These are phyloP conservation scores for Amazonetta brasiliensis DNA, from an alignment of 2,797 vertebrate species.

Conservation along the genomic window DNA sequence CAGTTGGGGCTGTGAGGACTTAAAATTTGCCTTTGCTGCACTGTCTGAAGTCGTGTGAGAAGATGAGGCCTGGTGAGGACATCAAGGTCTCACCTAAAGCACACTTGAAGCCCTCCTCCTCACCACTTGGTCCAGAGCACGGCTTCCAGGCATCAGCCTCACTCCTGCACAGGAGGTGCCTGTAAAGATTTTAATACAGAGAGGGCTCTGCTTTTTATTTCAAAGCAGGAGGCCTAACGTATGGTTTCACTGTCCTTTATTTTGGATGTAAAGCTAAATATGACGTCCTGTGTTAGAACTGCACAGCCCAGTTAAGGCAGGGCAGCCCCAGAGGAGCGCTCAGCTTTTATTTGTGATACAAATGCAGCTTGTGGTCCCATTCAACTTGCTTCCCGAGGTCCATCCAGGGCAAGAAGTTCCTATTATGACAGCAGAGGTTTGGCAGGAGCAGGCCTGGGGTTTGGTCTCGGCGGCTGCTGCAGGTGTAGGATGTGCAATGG, in stretches of 20 bases:
- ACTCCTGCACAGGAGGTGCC: neutral
- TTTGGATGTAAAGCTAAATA: neutral
- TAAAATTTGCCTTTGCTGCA: neutral
- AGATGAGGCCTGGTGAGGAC: neutral
- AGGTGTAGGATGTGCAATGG: neutral
- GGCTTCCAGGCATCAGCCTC: neutral
- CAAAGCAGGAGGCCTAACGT: neutral
- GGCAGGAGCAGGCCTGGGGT: neutral
- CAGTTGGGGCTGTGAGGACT: neutral
- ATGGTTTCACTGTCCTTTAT: neutral
- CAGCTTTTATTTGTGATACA: neutral
- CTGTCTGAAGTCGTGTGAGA: neutral
- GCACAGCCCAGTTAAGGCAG: neutral
- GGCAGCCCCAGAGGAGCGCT: neutral
- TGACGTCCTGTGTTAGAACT: neutral
- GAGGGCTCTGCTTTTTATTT: neutral
- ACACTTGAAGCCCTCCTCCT: neutral
- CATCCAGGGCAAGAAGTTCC: rapidly evolving
- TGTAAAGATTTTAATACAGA: neutral
- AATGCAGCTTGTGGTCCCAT: neutral
- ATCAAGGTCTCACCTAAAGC: rapidly evolving
- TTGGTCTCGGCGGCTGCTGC: neutral
- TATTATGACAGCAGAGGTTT: neutral
- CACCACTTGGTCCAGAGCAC: neutral
- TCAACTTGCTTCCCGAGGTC: rapidly evolving